A percentile compares a stretch with the other conserved stretches of the same genome.
These are phyloP conservation scores for Triplophysa rosa DNA, from an alignment of 2,113 vertebrate genomes.

Conservation along the genomic window DNA sequence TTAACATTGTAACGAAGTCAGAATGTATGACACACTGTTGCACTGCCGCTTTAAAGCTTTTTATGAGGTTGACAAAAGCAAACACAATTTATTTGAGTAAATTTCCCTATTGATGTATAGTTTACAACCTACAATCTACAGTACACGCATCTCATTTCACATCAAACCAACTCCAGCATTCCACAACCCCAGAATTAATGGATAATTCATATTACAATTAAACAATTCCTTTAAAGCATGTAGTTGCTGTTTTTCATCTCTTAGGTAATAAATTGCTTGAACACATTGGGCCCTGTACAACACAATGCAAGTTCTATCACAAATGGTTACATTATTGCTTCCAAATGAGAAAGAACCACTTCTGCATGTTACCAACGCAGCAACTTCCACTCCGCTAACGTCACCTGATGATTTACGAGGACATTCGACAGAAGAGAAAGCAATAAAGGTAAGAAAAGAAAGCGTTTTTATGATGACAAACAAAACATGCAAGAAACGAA, in stretches of 20 bases:
- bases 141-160: background rate
- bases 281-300: background rate
- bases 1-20: too few species aligned
- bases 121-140: background rate
- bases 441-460: constrained; percentile 5
- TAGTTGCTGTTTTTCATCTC: constrained; percentile 4
- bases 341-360: constrained; percentile 46
- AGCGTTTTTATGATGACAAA: constrained; percentile 26
- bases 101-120: background rate
- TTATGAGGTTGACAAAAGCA: background rate
- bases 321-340: constrained; percentile 29
- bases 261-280: background rate
- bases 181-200: constrained; percentile 5
- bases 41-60: too few species aligned
- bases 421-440: constrained; percentile 29
- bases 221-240: constrained; percentile 23
- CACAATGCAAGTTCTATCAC: background rate
- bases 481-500: constrained; percentile 31
- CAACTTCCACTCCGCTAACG: constrained; percentile 43
- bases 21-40: too few species aligned
- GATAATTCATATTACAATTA: constrained; percentile 31
- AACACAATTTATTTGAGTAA: too few species aligned
- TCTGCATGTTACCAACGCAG: constrained; percentile 41
- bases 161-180: constrained; percentile 1
- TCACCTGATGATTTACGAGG: constrained; percentile 38